Percentiles rank a stretch among this genome's conserved stretches.
These are phyloP conservation scores for Malurus leucopterus DNA, from an alignment of 2,797 vertebrate genomes.

Conservation along the genomic window DNA sequence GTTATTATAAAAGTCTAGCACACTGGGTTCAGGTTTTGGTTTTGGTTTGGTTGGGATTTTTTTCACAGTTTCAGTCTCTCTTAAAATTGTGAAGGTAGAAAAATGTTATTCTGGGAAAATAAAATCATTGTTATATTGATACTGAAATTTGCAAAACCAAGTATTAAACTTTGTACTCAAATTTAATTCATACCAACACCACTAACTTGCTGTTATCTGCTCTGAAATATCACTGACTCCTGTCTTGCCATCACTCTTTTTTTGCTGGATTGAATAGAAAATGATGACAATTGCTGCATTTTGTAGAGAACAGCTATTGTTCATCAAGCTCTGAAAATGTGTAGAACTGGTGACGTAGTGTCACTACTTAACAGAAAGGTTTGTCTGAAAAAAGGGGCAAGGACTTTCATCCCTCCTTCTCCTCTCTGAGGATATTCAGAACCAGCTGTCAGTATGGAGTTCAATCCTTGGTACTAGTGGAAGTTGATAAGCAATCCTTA, in stretches of 20 bases:
- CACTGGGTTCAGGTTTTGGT: fast-evolving
- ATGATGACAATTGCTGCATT: not conserved
- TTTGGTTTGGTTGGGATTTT: not conserved
- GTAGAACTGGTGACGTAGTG: not conserved
- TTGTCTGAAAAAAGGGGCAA: not conserved
- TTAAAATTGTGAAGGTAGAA: not conserved
- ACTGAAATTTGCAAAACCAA: not conserved
- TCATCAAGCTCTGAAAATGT: not conserved
- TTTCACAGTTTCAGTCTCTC: not conserved
- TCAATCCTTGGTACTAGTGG: not conserved
- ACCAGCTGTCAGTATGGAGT: not conserved
- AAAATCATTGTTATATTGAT: not conserved
- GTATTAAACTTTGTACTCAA: not conserved
- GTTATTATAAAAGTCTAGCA: not conserved
- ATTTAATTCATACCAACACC: not conserved
- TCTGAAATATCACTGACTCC: not conserved
- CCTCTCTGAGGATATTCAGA: not conserved
- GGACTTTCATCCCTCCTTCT: fast-evolving
- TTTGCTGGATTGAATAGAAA: not conserved
- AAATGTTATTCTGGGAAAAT: not conserved
- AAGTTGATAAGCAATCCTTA: not conserved
- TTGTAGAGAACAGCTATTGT: not conserved
- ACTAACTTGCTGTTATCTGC: not conserved
- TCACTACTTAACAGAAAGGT: not conserved
- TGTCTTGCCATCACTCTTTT: not conserved